These are phyloP conservation scores for Ectropis crepuscularia DNA, from an alignment of 2,888 invertebrate genomes.

Conservation along the genomic window DNA sequence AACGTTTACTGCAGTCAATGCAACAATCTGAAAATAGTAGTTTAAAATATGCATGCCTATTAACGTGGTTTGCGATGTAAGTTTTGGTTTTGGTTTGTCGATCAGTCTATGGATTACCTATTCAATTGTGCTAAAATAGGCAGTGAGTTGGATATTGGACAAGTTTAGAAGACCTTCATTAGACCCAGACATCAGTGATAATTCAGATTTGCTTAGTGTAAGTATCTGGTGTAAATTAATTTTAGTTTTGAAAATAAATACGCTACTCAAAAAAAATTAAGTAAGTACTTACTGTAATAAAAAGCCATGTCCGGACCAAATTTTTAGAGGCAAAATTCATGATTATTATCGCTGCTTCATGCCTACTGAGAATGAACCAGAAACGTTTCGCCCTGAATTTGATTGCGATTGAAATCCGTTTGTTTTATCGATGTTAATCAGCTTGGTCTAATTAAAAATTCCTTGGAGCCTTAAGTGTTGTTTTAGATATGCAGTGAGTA, in stretches of 20 bases:
- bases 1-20: conserved; percentile 32
- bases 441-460: conserved; percentile 13
- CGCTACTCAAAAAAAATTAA: neutral
- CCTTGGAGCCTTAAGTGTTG: no score
- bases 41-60: neutral
- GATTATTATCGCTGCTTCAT: conserved; percentile 46
- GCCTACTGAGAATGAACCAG: conserved; percentile 36
- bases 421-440: conserved; percentile 32
- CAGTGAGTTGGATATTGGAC: neutral
- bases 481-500: no score
- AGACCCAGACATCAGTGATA: no score
- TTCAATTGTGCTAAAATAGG: no score
- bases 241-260: no score
- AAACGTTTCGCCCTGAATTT: conserved; percentile 63
- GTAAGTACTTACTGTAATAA: conserved; percentile 52
- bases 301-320: conserved; percentile 50
- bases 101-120: no score
- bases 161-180: no score
- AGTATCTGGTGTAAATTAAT: neutral
- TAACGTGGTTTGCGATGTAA: no score
- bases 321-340: conserved; percentile 51
- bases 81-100: no score
- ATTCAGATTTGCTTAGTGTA: no score
- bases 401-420: conserved; percentile 53
- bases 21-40: conserved; percentile 33